Base-by-base conservation (phyloP, 2,797 vertebrate species). In the Artibeus jamaicensis region DNA sequence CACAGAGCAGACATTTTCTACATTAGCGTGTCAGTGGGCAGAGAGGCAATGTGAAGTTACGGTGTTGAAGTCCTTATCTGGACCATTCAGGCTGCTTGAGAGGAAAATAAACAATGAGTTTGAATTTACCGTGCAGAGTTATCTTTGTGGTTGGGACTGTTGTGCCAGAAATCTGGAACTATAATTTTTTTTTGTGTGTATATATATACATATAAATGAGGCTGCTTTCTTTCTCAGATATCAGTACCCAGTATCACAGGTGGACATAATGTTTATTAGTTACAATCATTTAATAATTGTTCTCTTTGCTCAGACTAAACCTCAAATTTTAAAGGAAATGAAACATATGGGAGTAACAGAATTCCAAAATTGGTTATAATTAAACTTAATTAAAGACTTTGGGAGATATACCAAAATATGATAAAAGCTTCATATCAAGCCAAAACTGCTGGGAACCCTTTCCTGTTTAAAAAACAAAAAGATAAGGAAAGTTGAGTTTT, bases 1-100 rank as follows among this genome's bases (percentile, higher is more conserved):
- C 57, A n/a, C 68, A 79, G 81, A 93, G 87, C 93, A 46, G 88
- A 37, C 73, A 93, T 97, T 98, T 94, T 82, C 59, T 90, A 82
- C 97, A 90, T 73, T 53, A 29, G 18, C 73, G 7, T 86, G 39
- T 67, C 55, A 92, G 46, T 53, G n/a, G n/a, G 29, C 85, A 86
- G 85, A 81, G 42, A 91, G 57, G 46, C 48, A 83, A 21, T 29
- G 26, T 88, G 71, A 83, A 92, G 15, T 92, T 81, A 62, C 74
- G 96, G 91, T 32, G 76, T 21, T 62, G 71, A 88, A 79, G 11
- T 21, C 73, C 6, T 95, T 92, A 82, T 78, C 50, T 88, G 74
- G 48, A 83, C 62, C 12, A 21, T 39, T 71, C 73, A 81, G 57
- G 12, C 37, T 83, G 65, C 21, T 92, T 93, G 79, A 74, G 50